phyloP scores from a whole-genome alignment of 2,888 invertebrate species.

The Macaria liturata region DNA sequence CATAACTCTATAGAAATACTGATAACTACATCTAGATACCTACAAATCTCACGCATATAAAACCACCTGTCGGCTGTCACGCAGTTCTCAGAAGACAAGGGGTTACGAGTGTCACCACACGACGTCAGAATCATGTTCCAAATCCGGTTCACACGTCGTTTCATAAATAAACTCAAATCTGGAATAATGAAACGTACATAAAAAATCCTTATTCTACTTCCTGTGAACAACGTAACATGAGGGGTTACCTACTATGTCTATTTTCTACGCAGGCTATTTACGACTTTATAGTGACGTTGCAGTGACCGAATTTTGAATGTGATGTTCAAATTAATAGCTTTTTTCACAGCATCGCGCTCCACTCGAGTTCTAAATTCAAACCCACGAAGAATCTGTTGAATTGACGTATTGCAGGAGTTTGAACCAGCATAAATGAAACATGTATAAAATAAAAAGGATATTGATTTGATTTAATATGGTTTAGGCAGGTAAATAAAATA shows the following conservation, averaged over 20 bases:
- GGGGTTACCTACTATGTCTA: slow-evolving; percentile 46
- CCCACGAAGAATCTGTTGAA: slow-evolving; percentile 7
- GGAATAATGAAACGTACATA: slow-evolving; percentile 70
- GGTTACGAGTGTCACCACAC: slow-evolving; percentile 26
- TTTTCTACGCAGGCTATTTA: slow-evolving; percentile 28
- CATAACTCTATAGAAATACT: too few species aligned
- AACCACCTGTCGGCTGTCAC: slow-evolving; percentile 14
- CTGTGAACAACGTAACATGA: slow-evolving; percentile 52
- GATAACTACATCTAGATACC: too few species aligned
- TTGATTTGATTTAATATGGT: too few species aligned
- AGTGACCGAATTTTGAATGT: slow-evolving; percentile 36
- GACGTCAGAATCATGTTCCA: slow-evolving; percentile 34
- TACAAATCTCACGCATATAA: slow-evolving; percentile 16
- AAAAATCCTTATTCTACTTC: slow-evolving; percentile 72
- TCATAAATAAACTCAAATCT: slow-evolving; percentile 66
- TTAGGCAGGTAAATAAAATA: too few species aligned
- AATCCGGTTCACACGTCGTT: slow-evolving; percentile 44
- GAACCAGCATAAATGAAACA: too few species aligned
- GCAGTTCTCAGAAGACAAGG: slow-evolving; percentile 25
- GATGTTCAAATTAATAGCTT: slow-evolving; percentile 16
- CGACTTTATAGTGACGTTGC: slow-evolving; percentile 30
- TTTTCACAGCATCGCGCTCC: slow-evolving; percentile 18
- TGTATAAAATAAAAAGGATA: too few species aligned
- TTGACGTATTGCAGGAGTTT: too few species aligned
- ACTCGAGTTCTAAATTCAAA: slow-evolving; percentile 30